A percentile compares a stretch with the other conserved stretches of the same genome.
Evolutionary conservation across 2,888 invertebrate species (phyloP).

Genomic region (Octodonta nipae): DNA sequence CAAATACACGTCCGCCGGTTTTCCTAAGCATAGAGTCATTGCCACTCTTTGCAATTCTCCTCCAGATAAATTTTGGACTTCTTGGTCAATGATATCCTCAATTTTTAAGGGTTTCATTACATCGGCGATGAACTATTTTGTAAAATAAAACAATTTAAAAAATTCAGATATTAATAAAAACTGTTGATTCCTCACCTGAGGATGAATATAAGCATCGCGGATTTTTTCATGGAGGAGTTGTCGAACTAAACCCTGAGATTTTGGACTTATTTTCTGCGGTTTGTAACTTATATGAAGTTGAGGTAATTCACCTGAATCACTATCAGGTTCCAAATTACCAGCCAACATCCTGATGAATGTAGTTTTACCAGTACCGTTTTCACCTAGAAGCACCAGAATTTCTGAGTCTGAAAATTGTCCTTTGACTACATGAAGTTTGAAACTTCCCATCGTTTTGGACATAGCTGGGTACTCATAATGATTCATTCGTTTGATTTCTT

Average conservation of each 20-base stretch:
- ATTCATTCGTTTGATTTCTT: constrained; percentile 93
- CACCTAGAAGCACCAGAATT: constrained; percentile 90
- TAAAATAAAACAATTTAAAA: constrained; percentile 7
- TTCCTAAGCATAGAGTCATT: constrained; percentile 87
- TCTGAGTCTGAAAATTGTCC: constrained; percentile 99
- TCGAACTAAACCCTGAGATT: constrained; percentile 84
- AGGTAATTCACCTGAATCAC: constrained; percentile 63
- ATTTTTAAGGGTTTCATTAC: constrained; percentile 97
- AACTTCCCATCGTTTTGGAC: constrained; percentile 70
- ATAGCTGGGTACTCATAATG: constrained; percentile 92
- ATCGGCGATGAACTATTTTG: constrained; percentile 79
- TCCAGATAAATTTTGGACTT: constrained; percentile 95
- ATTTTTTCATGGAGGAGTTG: constrained; percentile 92
- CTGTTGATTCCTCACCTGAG: constrained; percentile 51
- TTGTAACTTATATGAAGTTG: constrained; percentile 96
- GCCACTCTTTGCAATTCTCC: constrained; percentile 98
- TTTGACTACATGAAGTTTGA: constrained; percentile 63
- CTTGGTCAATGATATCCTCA: constrained; percentile 94
- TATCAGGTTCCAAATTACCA: constrained; percentile 86
- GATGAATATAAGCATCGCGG: constrained; percentile 92
- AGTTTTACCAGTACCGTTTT: constrained; percentile 99
- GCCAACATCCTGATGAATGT: constrained; percentile 98
- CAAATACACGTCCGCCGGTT: constrained; percentile 96
- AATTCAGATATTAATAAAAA: too few relatives aligned
- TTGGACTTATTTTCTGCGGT: constrained; percentile 98